Percentiles rank a stretch among this genome's conserved stretches.
Evolutionary conservation across 2,797 vertebrate genomes (phyloP).

Genomic region (Eremophila alpestris): DNA sequence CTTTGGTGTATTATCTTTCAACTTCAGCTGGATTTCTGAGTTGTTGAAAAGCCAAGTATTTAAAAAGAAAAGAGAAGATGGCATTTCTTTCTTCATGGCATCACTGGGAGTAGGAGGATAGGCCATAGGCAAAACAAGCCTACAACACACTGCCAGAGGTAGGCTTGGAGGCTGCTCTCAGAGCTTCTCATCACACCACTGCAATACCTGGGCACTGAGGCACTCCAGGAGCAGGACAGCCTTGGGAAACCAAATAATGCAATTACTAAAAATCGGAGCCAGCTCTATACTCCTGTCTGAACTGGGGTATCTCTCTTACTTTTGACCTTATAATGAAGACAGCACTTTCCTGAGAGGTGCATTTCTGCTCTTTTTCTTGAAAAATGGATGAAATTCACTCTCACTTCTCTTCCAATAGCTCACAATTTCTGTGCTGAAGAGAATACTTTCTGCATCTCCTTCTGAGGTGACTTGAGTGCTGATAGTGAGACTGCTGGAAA

Average conservation of each 20-base stretch:
- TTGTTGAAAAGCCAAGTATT: background rate
- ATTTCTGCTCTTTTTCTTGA: background rate
- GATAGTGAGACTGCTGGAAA: background rate
- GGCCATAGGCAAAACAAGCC: background rate
- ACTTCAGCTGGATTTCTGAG: background rate
- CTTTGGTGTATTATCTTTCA: background rate
- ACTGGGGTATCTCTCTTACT: background rate
- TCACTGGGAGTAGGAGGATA: background rate
- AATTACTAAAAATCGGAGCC: background rate
- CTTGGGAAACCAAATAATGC: background rate
- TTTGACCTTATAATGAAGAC: background rate
- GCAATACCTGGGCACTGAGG: accelerated
- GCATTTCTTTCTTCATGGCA: background rate
- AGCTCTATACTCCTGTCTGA: background rate
- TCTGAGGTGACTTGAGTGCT: background rate
- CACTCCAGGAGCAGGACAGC: background rate
- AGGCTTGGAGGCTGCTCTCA: background rate
- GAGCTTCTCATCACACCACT: background rate
- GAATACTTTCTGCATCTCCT: background rate
- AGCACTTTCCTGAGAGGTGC: background rate
- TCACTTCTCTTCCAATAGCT: background rate
- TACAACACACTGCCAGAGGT: no score
- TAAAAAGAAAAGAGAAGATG: background rate
- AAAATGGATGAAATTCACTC: background rate
- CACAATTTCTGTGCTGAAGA: background rate